A percentile compares a stretch with the other conserved stretches of the same genome.
Conservation (phyloP, 2,888 invertebrate genomes). For the Seira ritae region DNA sequence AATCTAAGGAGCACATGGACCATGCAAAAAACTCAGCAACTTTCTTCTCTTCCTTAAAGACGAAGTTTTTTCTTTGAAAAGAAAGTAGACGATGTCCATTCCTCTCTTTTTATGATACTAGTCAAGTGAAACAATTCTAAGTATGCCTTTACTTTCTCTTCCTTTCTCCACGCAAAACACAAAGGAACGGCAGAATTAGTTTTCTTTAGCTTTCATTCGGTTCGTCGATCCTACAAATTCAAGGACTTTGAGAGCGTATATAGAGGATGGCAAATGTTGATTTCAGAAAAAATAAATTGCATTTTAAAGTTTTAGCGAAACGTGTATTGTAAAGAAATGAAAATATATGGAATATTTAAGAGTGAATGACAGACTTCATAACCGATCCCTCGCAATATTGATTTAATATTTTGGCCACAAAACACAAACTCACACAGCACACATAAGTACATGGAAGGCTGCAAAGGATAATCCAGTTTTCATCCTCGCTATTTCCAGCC, state of each 20-base stretch:
- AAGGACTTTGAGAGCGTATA: too few species aligned
- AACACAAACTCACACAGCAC: too few species aligned
- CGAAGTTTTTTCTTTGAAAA: neutral
- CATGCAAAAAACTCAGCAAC: neutral
- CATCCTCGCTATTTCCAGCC: too few species aligned
- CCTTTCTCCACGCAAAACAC: neutral
- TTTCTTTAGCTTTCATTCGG: neutral
- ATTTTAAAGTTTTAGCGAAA: neutral
- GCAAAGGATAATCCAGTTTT: too few species aligned
- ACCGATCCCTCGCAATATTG: too few species aligned
- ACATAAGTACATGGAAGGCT: too few species aligned
- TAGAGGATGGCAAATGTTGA: neutral
- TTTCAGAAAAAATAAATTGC: neutral
- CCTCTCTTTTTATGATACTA: slow-evolving; percentile 23
- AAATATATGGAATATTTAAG: too few species aligned
- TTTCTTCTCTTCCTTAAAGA: too few species aligned
- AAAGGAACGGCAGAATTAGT: neutral
- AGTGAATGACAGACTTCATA: too few species aligned
- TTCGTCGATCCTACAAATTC: neutral
- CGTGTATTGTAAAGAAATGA: too few species aligned
- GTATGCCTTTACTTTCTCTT: slow-evolving; percentile 14
- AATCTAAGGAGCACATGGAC: neutral
- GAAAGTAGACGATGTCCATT: slow-evolving; percentile 5
- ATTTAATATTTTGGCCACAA: too few species aligned
- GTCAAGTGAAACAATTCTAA: slow-evolving; percentile 55